Evolutionary conservation across 2,888 invertebrate genomes (phyloP).

Genomic region (Tigriopus californicus): DNA sequence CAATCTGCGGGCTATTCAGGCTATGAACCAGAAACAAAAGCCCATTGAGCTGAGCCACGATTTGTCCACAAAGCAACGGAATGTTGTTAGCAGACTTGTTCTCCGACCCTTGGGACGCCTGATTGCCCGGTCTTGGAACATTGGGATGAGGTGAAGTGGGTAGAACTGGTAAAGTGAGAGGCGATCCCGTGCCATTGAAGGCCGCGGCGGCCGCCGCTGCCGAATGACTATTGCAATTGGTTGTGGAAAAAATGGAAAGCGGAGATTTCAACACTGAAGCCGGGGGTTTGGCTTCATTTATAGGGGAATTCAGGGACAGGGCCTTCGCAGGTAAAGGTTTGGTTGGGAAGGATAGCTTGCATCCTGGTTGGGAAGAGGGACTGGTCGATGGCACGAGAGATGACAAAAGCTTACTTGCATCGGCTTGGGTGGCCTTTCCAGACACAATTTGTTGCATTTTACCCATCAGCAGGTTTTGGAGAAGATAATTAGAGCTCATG

Average conservation of each 20-base stretch:
- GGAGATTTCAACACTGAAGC: not conserved
- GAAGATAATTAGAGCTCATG: conserved; percentile 13
- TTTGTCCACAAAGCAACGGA: conserved; percentile 12
- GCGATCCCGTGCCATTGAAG: not conserved
- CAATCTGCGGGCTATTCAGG: conserved; percentile 5
- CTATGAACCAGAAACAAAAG: conserved; percentile 10
- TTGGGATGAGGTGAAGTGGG: not conserved
- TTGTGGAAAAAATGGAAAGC: too few species aligned
- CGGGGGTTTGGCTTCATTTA: not conserved
- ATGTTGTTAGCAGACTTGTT: not conserved
- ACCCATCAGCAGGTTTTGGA: conserved; percentile 16
- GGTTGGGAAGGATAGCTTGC: not conserved
- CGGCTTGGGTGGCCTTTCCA: too few species aligned
- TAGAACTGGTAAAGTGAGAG: not conserved
- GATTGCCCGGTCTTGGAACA: not conserved
- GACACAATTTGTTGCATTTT: conserved; percentile 7
- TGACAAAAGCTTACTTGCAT: not conserved
- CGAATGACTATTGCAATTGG: too few species aligned
- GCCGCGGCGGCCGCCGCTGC: not conserved
- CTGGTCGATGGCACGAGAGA: not conserved
- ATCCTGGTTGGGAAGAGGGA: not conserved
- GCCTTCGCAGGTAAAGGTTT: not conserved
- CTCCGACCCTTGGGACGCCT: too few species aligned
- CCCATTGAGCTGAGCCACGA: conserved; percentile 14
- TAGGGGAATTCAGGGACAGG: not conserved